Conservation (phyloP, 1,140 invertebrate species). For the Cotesia typhae region DNA sequence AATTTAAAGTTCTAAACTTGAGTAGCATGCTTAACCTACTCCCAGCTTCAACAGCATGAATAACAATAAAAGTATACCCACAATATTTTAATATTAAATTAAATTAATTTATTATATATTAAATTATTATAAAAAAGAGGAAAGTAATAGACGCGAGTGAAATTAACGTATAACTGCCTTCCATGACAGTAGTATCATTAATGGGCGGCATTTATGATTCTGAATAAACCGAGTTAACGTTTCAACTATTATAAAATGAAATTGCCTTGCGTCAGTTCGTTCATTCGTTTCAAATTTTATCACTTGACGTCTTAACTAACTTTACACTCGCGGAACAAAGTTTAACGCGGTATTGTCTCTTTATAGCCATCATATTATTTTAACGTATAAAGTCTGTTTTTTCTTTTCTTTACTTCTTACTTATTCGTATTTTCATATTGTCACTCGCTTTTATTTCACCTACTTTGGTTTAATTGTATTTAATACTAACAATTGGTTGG, state of each 20-base stretch:
- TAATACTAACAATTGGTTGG: too few species aligned
- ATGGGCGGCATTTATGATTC: conserved; percentile 19
- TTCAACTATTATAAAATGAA: conserved; percentile 33
- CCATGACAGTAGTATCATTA: conserved; percentile 20
- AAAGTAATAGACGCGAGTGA: conserved; percentile 2
- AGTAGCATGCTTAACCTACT: background rate
- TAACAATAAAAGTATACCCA: too few species aligned
- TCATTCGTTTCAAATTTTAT: conserved; percentile 13
- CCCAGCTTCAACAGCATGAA: background rate
- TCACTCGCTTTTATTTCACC: too few species aligned
- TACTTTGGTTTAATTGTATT: too few species aligned
- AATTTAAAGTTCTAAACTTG: conserved; percentile 42
- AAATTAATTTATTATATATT: too few species aligned
- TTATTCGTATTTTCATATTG: too few species aligned
- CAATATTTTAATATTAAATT: too few species aligned
- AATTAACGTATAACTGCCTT: conserved; percentile 17
- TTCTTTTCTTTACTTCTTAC: too few species aligned
- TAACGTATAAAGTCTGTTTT: conserved; percentile 11
- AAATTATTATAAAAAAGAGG: too few species aligned
- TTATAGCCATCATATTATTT: conserved; percentile 32
- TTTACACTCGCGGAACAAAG: conserved; percentile 20
- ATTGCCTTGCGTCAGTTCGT: conserved; percentile 26
- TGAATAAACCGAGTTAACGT: conserved; percentile 13
- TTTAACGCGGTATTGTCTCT: conserved; percentile 25
- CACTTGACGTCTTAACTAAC: conserved; percentile 28